These are phyloP conservation scores for Labeo calbasu DNA, from an alignment of 2,797 vertebrate genomes.

Conservation along the genomic window DNA sequence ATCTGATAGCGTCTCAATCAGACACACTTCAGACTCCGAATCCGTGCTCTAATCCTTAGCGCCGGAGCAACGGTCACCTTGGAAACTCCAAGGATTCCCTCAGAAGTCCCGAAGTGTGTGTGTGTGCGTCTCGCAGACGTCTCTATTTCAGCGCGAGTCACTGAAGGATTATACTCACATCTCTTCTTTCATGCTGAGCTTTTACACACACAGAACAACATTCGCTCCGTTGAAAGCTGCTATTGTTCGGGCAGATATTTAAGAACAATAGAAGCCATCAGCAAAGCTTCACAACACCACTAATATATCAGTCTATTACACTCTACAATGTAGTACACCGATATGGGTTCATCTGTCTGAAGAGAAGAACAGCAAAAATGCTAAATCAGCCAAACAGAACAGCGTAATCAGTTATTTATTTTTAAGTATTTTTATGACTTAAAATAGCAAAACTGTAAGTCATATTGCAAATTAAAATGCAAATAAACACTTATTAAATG, in stretches of 20 bases:
- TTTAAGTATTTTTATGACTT: not conserved
- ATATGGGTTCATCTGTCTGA: not conserved
- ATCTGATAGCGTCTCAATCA: slow-evolving; percentile 30
- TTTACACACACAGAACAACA: slow-evolving; percentile 20
- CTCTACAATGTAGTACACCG: not conserved
- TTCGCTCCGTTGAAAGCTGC: slow-evolving; percentile 5
- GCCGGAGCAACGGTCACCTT: not conserved
- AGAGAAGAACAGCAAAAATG: not conserved
- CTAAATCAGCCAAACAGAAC: not conserved
- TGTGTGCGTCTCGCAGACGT: not conserved
- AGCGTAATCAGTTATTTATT: not conserved
- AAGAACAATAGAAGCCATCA: slow-evolving; percentile 35
- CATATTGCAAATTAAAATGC: not conserved
- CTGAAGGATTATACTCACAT: slow-evolving; percentile 35
- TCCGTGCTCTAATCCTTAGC: not conserved
- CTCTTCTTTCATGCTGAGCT: slow-evolving; percentile 36
- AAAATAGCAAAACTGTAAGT: not conserved
- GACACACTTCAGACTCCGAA: slow-evolving; percentile 1
- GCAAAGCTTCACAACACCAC: slow-evolving; percentile 25
- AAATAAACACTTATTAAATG: not conserved
- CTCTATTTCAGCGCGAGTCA: slow-evolving; percentile 24
- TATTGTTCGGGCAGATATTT: slow-evolving; percentile 20
- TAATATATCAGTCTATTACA: slow-evolving; percentile 25
- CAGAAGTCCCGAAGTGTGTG: slow-evolving; percentile 12
- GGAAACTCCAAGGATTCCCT: slow-evolving; percentile 32